Percentiles rank a stretch among this genome's conserved stretches.
Conservation (phyloP, 2,888 invertebrate species). For the Platycheirus rosarum region DNA sequence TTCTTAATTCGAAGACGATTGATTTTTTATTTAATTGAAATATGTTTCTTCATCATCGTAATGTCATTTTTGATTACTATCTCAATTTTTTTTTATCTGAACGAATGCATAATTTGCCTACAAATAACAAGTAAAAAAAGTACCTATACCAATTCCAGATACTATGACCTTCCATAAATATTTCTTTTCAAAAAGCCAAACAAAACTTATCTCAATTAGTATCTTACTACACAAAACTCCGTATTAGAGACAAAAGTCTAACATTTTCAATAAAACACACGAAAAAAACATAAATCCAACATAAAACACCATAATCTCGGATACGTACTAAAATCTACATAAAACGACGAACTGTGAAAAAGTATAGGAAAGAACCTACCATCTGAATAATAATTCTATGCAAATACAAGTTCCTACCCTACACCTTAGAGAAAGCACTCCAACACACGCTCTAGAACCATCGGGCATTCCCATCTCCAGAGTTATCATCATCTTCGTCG, state of each 20-base stretch:
- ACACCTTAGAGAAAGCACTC: not conserved
- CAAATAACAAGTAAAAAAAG: no score
- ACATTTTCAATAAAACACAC: conserved; percentile 60
- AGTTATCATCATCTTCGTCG: conserved; percentile 4
- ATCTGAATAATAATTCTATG: conserved; percentile 11
- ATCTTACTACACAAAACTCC: no score
- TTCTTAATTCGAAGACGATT: no score
- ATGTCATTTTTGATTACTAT: no score
- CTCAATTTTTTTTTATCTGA: no score
- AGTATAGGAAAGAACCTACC: conserved; percentile 9
- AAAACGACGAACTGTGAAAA: not conserved
- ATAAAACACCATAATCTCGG: conserved; percentile 71
- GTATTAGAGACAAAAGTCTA: conserved; percentile 39
- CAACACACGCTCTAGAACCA: not conserved
- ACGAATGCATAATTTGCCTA: no score
- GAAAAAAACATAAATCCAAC: conserved; percentile 61
- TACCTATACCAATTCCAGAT: no score
- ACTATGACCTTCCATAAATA: no score
- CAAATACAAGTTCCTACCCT: conserved; percentile 15
- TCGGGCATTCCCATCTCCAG: not conserved
- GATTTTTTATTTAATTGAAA: no score
- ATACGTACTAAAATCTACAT: conserved; percentile 55
- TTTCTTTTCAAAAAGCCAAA: no score
- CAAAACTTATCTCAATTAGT: no score
- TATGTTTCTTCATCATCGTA: no score